phyloP scores from a whole-genome alignment of 2,113 vertebrate genomes.

The Amblyopsis rosae region DNA sequence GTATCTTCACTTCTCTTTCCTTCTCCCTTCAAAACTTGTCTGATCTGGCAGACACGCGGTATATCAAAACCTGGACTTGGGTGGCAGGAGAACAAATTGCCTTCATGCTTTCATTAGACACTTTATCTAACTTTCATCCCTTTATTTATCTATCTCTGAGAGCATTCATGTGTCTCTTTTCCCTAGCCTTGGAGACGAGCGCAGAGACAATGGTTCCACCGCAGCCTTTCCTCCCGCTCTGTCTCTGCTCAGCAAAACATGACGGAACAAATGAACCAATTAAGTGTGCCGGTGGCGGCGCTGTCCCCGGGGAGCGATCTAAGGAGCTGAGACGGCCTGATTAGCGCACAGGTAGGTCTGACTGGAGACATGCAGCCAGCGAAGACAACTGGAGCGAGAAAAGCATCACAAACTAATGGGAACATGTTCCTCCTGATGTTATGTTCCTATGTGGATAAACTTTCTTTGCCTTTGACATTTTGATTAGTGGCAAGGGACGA shows the following conservation, averaged over 20 bases:
- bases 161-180: constrained; percentile 73
- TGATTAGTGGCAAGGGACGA: constrained; percentile 47
- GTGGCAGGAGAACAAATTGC: constrained; percentile 39
- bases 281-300: constrained; percentile 72
- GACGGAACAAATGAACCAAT: constrained; percentile 82
- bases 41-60: constrained; percentile 33
- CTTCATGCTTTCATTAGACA: constrained; percentile 63
- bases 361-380: constrained; percentile 57
- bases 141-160: constrained; percentile 65
- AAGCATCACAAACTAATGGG: constrained; percentile 37
- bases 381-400: constrained; percentile 41
- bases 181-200: constrained; percentile 66
- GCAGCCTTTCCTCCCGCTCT: constrained; percentile 69
- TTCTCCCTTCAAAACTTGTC: constrained; percentile 32
- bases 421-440: constrained; percentile 21
- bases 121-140: constrained; percentile 67
- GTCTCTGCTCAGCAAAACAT: constrained; percentile 77
- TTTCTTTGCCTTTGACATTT: constrained; percentile 22
- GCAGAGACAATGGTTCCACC: constrained; percentile 66
- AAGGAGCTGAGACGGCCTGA: constrained; percentile 70
- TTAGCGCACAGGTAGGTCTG: constrained; percentile 74
- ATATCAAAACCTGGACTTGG: constrained; percentile 38
- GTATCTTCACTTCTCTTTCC: constrained; percentile 10
- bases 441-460: constrained; percentile 29
- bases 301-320: constrained; percentile 61